Evolutionary conservation across 2,888 invertebrate species (phyloP), one percentile per base, ranked within the genome.

Genomic region (Eugnorisma glareosa): DNA sequence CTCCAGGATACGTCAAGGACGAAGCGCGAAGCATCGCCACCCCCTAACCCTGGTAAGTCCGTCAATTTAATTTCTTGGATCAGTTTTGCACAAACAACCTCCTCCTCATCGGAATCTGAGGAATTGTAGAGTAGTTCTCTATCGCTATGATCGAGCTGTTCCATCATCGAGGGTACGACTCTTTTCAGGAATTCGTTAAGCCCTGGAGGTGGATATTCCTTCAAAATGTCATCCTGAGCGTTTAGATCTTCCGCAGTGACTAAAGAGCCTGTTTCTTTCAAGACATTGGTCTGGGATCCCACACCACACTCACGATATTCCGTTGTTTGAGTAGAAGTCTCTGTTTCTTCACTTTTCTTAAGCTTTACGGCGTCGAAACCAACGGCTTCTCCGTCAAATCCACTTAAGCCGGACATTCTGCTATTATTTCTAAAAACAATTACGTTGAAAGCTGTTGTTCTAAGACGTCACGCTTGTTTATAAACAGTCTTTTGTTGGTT

Each of bases 81-180:
- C 1, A 95, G 57, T 67, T 94, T 95, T 0, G 95, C 94, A 0
- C 84, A 70, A 0, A 94, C 21, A 0, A 88, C 77, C 0, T 96
- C 96, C 8, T 96, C 96, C 3, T 95, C 95, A 0, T 96, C 96
- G 0, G 95, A 94, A 76, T 96, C 96, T 0, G 96, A 95, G 0
- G 95, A 95, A 28, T 92, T 90, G 75, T 90, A 90, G 0, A 86
- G 48, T 1, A 89, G 59, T 43, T 94, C 94, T 0, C 79, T 85
- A 5, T 95, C 93, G 35, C 89, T 92, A 51, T 93, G 91, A 57
- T 95, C 93, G 0, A 96, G 85, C 54, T 96, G 96, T 10, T 95
- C 95, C 74, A 96, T 76, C 93, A 96, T 92, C 0, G 90, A 86
- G 0, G 96, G 96, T 0, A 96, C 95, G 0, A 96, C 96, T 86